phyloP scores from a whole-genome alignment of 2,797 vertebrate species.

The Eulemur coronatus region DNA sequence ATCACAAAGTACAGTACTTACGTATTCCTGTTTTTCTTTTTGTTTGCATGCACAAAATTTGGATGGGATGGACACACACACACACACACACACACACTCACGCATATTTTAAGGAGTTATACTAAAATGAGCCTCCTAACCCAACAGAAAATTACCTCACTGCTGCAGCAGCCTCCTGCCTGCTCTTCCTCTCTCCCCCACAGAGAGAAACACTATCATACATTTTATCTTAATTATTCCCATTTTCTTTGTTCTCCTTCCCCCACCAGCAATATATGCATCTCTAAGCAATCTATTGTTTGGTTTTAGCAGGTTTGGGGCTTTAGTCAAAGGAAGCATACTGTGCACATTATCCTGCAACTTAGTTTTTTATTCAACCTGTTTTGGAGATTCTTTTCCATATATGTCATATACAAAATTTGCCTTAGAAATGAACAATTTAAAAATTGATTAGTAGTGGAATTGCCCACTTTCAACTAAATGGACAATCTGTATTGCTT shows the following conservation, averaged over 20 bases:
- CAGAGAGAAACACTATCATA: background rate
- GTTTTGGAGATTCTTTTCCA: slow-evolving; percentile 12
- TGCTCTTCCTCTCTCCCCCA: background rate
- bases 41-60: background rate
- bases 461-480: slow-evolving; percentile 10
- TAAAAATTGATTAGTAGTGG: slow-evolving; percentile 13
- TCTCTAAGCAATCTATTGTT: background rate
- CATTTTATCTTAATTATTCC: background rate
- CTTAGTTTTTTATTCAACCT: background rate
- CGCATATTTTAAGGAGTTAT: background rate
- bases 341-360: background rate
- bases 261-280: background rate
- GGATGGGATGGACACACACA: too few relatives aligned
- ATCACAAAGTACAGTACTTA: background rate
- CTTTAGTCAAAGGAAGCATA: background rate
- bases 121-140: background rate
- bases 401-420: background rate
- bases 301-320: background rate
- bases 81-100: fast-evolving
- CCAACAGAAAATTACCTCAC: background rate
- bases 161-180: background rate
- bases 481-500: background rate
- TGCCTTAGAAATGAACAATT: slow-evolving; percentile 22
- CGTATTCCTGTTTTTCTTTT: background rate
- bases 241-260: background rate